phyloP scores from a whole-genome alignment of 2,797 vertebrate genomes.

The Malacoraja senta region DNA sequence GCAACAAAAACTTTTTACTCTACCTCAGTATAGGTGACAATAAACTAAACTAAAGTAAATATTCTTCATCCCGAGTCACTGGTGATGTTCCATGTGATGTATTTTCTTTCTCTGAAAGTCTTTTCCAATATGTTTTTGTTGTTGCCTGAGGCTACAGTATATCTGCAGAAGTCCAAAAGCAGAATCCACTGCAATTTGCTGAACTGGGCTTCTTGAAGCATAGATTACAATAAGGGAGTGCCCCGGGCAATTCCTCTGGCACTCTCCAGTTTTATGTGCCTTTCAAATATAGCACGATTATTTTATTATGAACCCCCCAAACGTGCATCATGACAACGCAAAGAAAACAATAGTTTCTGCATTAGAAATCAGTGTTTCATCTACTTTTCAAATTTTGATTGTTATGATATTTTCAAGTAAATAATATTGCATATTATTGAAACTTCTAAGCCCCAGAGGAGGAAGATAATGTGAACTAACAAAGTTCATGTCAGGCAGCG shows the following conservation, averaged over 20 bases:
- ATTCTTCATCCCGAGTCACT: neutral
- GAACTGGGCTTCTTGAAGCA: neutral
- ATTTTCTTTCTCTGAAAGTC: neutral
- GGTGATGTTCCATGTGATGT: neutral
- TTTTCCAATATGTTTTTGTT: neutral
- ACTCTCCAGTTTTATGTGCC: no score
- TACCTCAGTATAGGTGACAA: no score
- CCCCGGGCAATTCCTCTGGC: neutral
- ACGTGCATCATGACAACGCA: neutral
- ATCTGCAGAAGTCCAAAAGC: conserved; percentile 16
- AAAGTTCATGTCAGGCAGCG: neutral
- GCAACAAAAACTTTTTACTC: no score
- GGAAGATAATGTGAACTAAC: neutral
- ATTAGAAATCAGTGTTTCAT: neutral
- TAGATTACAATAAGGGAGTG: neutral
- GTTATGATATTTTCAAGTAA: neutral
- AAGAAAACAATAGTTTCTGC: neutral
- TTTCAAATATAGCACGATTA: neutral
- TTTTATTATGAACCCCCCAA: conserved; percentile 1
- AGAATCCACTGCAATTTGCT: neutral
- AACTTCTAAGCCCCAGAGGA: neutral
- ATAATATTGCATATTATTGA: neutral
- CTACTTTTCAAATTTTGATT: neutral
- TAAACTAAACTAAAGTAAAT: neutral
- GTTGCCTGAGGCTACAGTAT: neutral